These are phyloP conservation scores for Leucozona laternaria DNA, from an alignment of 2,888 invertebrate species.

Conservation along the genomic window DNA sequence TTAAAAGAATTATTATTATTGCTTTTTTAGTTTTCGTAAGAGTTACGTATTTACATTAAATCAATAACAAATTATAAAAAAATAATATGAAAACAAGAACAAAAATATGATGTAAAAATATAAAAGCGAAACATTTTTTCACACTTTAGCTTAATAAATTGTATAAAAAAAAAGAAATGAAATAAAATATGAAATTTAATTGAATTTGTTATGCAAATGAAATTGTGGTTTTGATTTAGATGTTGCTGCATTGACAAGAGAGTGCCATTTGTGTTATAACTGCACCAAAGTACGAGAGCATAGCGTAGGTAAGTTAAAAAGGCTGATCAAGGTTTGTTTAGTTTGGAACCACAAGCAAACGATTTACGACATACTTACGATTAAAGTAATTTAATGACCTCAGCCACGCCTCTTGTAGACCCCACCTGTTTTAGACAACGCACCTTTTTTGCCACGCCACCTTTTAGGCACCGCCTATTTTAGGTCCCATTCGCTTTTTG, in stretches of 20 bases:
- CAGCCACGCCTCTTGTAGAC: too few species aligned
- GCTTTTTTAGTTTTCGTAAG: constrained; percentile 82
- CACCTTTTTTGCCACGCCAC: too few species aligned
- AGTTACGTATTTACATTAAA: constrained; percentile 81
- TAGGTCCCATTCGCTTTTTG: too few species aligned
- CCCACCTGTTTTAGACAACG: too few species aligned
- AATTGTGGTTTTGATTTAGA: constrained; percentile 70
- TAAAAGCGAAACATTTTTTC: constrained; percentile 83
- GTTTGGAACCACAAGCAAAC: too few species aligned
- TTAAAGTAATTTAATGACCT: too few species aligned
- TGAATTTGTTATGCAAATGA: constrained; percentile 84
- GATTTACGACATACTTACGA: too few species aligned
- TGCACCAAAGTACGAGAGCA: too few species aligned
- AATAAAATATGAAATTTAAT: constrained; percentile 83
- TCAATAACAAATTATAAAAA: constrained; percentile 78
- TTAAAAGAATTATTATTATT: constrained; percentile 80
- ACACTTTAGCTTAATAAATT: constrained; percentile 84
- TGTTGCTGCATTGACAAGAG: background rate
- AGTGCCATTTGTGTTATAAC: too few species aligned
- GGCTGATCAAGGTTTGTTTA: too few species aligned
- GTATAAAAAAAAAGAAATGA: constrained; percentile 81
- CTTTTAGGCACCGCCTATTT: too few species aligned
- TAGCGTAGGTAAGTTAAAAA: too few species aligned
- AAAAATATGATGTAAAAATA: constrained; percentile 79
- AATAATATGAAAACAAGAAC: constrained; percentile 66